Evolutionary conservation across 2,888 invertebrate genomes (phyloP).

Genomic region (Tetheella fluctuosa): DNA sequence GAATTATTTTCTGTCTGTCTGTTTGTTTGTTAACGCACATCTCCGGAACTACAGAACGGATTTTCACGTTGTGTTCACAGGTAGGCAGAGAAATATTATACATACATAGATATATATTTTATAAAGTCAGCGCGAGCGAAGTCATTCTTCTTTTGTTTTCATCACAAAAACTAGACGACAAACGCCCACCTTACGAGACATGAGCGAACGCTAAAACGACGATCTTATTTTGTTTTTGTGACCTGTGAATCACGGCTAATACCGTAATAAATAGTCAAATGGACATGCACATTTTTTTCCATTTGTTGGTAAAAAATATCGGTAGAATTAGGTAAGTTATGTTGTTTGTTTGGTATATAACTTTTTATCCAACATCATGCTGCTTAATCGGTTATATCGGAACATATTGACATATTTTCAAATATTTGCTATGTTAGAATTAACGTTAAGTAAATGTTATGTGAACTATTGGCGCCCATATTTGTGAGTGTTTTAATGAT

Average conservation of each 20-base stretch:
- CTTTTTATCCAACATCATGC: background rate
- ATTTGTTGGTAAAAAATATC: background rate
- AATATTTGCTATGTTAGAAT: background rate
- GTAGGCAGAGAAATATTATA: no score
- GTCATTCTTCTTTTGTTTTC: background rate
- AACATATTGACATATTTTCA: background rate
- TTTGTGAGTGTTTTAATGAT: no score
- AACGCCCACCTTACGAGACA: conserved; percentile 2
- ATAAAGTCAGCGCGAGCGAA: no score
- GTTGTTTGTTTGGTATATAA: background rate
- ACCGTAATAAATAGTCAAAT: background rate
- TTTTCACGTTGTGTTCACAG: no score
- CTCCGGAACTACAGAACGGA: no score
- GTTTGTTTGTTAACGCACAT: no score
- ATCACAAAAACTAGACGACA: background rate
- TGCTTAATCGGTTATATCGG: background rate
- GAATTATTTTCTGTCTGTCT: no score
- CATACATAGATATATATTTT: no score
- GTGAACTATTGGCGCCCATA: no score
- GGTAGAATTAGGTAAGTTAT: background rate
- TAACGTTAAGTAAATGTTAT: no score
- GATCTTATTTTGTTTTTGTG: background rate
- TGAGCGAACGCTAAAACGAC: background rate
- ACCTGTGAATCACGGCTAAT: background rate
- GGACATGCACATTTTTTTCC: background rate